Evolutionary conservation across 2,888 invertebrate species (phyloP).

Genomic region (Pedicia rivosa): DNA sequence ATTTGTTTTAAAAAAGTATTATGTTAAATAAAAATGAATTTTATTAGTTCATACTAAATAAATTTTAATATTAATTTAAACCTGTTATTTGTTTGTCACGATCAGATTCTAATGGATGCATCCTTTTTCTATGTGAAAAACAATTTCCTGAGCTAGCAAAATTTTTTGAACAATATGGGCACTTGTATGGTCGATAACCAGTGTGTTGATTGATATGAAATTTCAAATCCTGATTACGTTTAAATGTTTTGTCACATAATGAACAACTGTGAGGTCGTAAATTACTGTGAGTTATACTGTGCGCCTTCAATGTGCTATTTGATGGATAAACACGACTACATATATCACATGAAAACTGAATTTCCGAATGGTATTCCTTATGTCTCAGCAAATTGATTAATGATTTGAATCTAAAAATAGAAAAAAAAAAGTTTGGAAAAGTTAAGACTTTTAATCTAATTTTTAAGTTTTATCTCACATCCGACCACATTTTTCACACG

Average conservation of each 20-base stretch:
- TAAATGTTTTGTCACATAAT: slow-evolving; percentile 53
- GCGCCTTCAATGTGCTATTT: slow-evolving; percentile 47
- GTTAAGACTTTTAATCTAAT: too few species aligned
- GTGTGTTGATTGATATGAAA: slow-evolving; percentile 62
- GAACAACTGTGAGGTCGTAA: slow-evolving; percentile 51
- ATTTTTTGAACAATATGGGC: slow-evolving; percentile 54
- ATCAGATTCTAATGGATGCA: slow-evolving; percentile 41
- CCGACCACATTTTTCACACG: slow-evolving; percentile 46
- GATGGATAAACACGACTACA: slow-evolving; percentile 55
- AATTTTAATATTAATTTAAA: too few species aligned
- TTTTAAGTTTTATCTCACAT: too few species aligned
- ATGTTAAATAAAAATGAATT: too few species aligned
- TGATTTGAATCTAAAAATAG: slow-evolving; percentile 42
- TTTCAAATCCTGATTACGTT: slow-evolving; percentile 53
- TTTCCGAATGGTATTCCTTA: slow-evolving; percentile 41
- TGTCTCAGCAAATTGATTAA: slow-evolving; percentile 45
- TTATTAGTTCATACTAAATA: too few species aligned
- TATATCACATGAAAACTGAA: slow-evolving; percentile 44
- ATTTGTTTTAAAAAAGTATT: too few species aligned
- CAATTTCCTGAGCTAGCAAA: slow-evolving; percentile 60
- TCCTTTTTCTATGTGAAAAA: slow-evolving; percentile 53
- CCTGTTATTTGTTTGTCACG: too few species aligned
- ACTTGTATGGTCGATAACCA: slow-evolving; percentile 55
- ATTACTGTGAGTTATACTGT: slow-evolving; percentile 53
- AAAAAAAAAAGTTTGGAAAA: too few species aligned